Percentiles rank a stretch among this genome's conserved stretches.
Conservation (phyloP, 2,113 vertebrate genomes). For the Columba livia region DNA sequence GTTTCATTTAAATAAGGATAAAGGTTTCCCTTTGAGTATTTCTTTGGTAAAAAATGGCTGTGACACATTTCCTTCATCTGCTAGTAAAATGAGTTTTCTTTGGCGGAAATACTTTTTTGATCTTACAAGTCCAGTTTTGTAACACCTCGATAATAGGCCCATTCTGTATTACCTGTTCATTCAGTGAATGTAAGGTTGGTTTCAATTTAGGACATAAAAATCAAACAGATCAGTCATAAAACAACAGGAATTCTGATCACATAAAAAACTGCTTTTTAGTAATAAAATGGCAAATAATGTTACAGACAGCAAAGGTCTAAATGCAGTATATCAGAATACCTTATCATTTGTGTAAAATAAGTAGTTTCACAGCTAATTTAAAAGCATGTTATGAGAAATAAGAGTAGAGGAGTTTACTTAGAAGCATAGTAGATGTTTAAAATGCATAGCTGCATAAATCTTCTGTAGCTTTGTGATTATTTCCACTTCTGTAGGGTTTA, state of each 20-base stretch:
- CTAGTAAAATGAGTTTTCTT: slow-evolving; percentile 23
- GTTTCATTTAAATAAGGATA: not conserved
- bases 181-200: not conserved
- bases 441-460: not conserved
- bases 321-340: not conserved
- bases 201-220: not conserved
- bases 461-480: not conserved
- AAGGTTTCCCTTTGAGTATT: slow-evolving; percentile 18
- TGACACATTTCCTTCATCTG: not conserved
- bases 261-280: not conserved
- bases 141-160: not conserved
- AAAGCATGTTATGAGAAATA: not conserved
- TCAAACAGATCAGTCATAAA: not conserved
- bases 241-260: not conserved
- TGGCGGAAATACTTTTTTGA: not conserved
- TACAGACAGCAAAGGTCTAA: not conserved
- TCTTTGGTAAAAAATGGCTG: slow-evolving; percentile 28
- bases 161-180: not conserved
- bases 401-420: not conserved
- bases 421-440: not conserved
- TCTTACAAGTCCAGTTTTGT: not conserved
- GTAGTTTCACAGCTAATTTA: not conserved
- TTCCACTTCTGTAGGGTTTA: not conserved
- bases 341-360: not conserved
- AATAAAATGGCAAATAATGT: not conserved